These are phyloP conservation scores for Trachelus stipa DNA, from an alignment of 2,888 invertebrate genomes.

Conservation along the genomic window DNA sequence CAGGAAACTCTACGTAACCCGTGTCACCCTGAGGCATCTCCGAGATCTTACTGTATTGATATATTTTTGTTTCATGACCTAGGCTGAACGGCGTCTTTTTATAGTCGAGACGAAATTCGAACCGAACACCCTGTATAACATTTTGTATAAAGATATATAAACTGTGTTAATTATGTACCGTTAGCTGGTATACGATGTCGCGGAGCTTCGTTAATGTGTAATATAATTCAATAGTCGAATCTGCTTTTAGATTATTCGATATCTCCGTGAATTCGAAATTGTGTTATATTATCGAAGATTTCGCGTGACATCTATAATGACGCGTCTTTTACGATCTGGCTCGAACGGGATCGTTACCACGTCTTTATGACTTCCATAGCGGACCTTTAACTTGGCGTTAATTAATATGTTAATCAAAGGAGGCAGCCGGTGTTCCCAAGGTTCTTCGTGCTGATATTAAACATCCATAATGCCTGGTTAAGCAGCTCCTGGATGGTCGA, in stretches of 20 bases:
- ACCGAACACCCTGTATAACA: neutral
- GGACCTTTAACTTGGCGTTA: conserved; percentile 26
- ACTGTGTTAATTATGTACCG: neutral
- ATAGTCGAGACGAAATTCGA: neutral
- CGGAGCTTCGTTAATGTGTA: neutral
- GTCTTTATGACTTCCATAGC: conserved; percentile 31
- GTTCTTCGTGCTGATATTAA: conserved; percentile 1
- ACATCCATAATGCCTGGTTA: neutral
- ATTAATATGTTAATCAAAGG: conserved; percentile 42
- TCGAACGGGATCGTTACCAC: conserved; percentile 24
- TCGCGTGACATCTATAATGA: neutral
- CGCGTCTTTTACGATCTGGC: neutral
- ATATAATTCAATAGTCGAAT: neutral
- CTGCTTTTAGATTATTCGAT: neutral
- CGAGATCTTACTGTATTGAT: neutral
- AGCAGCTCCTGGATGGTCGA: neutral
- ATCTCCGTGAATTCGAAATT: neutral
- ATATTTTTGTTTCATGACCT: neutral
- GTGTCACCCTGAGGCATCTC: neutral
- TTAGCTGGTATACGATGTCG: neutral
- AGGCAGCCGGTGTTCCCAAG: conserved; percentile 1
- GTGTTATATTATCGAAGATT: neutral
- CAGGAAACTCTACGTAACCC: neutral
- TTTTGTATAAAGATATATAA: neutral
- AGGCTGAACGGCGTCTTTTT: neutral